A percentile compares a stretch with the other conserved stretches of the same genome.
Evolutionary conservation across 2,797 vertebrate genomes (phyloP).

Genomic region (Alfaro cultratus): DNA sequence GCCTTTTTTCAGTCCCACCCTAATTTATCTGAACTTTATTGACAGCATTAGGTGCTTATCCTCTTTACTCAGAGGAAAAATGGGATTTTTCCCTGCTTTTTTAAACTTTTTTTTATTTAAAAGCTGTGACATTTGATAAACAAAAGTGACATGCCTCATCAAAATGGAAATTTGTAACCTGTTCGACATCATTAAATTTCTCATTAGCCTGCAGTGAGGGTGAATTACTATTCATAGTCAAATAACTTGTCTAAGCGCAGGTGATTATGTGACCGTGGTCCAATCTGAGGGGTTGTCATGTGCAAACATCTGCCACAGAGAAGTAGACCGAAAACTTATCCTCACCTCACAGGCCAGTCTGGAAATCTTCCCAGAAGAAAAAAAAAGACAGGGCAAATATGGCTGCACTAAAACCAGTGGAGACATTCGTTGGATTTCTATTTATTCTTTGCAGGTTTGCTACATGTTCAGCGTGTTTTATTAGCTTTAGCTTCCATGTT

Average conservation of each 20-base stretch:
- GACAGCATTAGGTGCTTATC: constrained; percentile 41
- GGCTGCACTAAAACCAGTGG: no score
- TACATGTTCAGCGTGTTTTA: not conserved
- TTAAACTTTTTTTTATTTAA: constrained; percentile 8
- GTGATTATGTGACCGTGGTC: constrained; percentile 7
- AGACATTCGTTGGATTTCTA: no score
- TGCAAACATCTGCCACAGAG: constrained; percentile 24
- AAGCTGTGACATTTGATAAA: constrained; percentile 42
- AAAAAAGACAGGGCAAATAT: constrained; percentile 27
- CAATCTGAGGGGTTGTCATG: not conserved
- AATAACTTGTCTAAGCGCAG: constrained; percentile 17
- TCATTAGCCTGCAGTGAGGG: constrained; percentile 27
- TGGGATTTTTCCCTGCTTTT: not conserved
- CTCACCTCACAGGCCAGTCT: constrained; percentile 7
- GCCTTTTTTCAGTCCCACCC: not conserved
- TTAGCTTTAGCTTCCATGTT: no score
- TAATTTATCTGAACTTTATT: constrained; percentile 31
- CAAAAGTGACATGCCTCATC: constrained; percentile 16
- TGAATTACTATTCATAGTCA: constrained; percentile 36
- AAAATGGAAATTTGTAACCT: constrained; percentile 26
- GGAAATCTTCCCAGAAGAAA: constrained; percentile 8
- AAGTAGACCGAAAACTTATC: constrained; percentile 2
- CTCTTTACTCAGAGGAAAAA: not conserved
- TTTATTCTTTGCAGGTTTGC: not conserved
- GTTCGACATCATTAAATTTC: constrained; percentile 44